A percentile compares a stretch with the other conserved stretches of the same genome.
Conservation (phyloP, 1,140 invertebrate species). For the Archegozetes longisetosus region DNA sequence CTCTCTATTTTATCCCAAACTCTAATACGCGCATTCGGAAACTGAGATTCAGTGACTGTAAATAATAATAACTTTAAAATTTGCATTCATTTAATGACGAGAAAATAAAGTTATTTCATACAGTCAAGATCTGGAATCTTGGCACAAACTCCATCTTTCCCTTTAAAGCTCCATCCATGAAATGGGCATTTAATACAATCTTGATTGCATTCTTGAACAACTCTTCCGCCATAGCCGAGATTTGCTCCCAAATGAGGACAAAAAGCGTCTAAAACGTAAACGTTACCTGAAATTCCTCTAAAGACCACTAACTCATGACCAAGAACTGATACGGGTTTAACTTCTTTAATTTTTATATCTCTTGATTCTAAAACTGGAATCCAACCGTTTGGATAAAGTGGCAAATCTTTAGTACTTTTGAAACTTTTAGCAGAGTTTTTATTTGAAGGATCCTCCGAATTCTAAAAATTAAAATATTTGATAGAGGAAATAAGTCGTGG, state of each 20-base stretch:
- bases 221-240: constrained; percentile 53
- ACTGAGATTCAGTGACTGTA: too few species aligned
- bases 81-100: neutral
- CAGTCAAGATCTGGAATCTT: constrained; percentile 41
- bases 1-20: constrained; percentile 47
- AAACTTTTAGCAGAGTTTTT: too few species aligned
- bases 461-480: too few species aligned
- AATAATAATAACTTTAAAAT: neutral
- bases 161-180: constrained; percentile 62
- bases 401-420: too few species aligned
- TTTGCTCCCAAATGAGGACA: constrained; percentile 80
- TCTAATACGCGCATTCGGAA: constrained; percentile 34
- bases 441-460: too few species aligned
- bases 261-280: constrained; percentile 58
- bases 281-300: constrained; percentile 38
- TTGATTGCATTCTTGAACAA: constrained; percentile 33
- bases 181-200: constrained; percentile 68
- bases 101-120: neutral
- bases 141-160: constrained; percentile 50
- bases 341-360: constrained; percentile 41
- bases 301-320: constrained; percentile 62
- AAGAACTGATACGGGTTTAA: constrained; percentile 40
- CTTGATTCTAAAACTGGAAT: constrained; percentile 54
- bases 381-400: constrained; percentile 72
- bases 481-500: too few species aligned